These are phyloP conservation scores for Drosophila meridiana DNA, from an alignment of 2,888 invertebrate species.

Conservation along the genomic window DNA sequence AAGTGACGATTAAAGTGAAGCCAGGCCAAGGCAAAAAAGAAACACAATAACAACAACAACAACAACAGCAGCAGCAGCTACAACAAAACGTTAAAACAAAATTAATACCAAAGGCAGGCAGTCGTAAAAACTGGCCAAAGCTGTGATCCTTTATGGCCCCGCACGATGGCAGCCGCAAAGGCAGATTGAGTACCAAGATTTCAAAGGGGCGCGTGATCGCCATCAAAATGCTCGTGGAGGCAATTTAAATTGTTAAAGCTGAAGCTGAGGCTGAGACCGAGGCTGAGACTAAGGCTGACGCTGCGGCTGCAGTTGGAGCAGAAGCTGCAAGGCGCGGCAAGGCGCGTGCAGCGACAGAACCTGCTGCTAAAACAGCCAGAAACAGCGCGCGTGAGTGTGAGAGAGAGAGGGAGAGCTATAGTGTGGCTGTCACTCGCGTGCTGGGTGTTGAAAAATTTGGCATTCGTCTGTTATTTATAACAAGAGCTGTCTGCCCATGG, in stretches of 20 bases:
- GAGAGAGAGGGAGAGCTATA: not conserved
- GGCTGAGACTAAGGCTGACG: conserved; percentile 6
- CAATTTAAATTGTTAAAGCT: conserved; percentile 81
- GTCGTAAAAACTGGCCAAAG: conserved; percentile 60
- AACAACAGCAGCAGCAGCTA: conserved; percentile 14
- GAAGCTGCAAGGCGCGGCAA: conserved; percentile 23
- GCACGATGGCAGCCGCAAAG: conserved; percentile 46
- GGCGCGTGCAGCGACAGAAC: conserved; percentile 50
- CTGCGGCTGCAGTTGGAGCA: conserved; percentile 8
- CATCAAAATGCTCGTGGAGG: conserved; percentile 82
- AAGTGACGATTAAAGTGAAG: conserved; percentile 77
- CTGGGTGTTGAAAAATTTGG: conserved; percentile 76
- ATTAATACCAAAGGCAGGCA: conserved; percentile 66
- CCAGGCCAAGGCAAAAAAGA: conserved; percentile 14
- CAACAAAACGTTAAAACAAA: conserved; percentile 56
- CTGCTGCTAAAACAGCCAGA: conserved; percentile 24
- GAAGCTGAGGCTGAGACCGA: conserved; percentile 13
- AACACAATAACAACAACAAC: conserved; percentile 4
- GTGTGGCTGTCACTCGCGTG: conserved; percentile 58
- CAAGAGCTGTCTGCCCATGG: conserved; percentile 51
- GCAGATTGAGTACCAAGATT: conserved; percentile 69
- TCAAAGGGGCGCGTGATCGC: conserved; percentile 80
- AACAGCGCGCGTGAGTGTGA: not conserved
- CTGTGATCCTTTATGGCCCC: conserved; percentile 72
- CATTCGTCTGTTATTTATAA: conserved; percentile 66